These are phyloP conservation scores for Lasiurus cinereus DNA, from an alignment of 2,113 vertebrate species.

Conservation along the genomic window DNA sequence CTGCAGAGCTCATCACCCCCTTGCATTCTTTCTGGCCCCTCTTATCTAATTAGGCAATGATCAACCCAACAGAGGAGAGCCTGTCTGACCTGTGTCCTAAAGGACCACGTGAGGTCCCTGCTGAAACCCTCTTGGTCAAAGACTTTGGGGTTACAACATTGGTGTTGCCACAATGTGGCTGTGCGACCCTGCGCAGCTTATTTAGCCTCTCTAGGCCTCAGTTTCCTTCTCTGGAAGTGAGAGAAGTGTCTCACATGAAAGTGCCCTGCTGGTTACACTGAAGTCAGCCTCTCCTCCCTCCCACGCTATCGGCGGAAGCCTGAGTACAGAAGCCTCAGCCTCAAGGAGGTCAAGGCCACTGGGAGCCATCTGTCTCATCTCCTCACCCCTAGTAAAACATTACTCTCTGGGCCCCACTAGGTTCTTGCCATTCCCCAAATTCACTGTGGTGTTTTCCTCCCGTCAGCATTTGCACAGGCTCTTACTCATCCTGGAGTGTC, in stretches of 20 bases:
- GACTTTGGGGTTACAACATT: constrained; percentile 62
- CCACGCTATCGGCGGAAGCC: too few species aligned
- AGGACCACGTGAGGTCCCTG: neutral
- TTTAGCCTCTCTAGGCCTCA: neutral
- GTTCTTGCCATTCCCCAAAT: neutral
- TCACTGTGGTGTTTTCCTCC: neutral
- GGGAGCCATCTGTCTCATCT: neutral
- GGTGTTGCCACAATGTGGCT: neutral
- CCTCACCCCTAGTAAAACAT: neutral
- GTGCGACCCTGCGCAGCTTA: neutral
- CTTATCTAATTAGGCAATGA: neutral
- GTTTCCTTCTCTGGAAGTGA: neutral
- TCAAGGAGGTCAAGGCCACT: neutral
- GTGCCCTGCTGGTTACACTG: neutral
- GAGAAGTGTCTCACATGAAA: neutral
- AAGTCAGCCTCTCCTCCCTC: neutral
- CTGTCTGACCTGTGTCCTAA: neutral
- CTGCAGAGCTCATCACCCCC: neutral
- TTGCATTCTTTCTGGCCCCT: neutral
- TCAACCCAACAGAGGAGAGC: neutral
- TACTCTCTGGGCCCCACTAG: neutral
- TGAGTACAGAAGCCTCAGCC: neutral
- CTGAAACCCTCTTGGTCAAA: constrained; percentile 1
- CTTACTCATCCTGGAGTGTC: neutral
- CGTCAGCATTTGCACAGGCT: neutral